A percentile compares a stretch with the other conserved stretches of the same genome.
Conservation (phyloP, 2,113 vertebrate species). For the Laticauda laticaudata region DNA sequence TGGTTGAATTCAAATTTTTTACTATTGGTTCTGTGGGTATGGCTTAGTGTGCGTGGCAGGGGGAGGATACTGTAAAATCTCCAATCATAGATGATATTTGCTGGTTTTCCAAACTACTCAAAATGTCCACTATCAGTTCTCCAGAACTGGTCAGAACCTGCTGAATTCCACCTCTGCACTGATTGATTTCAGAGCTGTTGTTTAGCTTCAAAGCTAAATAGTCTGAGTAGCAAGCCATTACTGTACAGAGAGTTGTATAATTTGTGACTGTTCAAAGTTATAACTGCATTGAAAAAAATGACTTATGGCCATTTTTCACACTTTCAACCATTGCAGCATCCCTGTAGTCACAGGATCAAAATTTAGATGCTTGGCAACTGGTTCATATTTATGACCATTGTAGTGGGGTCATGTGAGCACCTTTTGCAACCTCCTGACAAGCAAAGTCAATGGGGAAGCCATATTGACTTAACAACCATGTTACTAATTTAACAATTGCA, state of each 20-base stretch:
- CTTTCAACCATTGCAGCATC: not conserved
- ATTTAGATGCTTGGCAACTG: not conserved
- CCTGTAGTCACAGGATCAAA: not conserved
- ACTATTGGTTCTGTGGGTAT: no score
- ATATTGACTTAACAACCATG: not conserved
- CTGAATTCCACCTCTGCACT: not conserved
- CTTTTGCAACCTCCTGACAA: not conserved
- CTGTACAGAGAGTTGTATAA: not conserved
- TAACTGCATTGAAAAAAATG: not conserved
- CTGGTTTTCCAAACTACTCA: no score
- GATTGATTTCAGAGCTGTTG: conserved; percentile 49
- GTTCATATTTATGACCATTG: not conserved
- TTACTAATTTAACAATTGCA: no score
- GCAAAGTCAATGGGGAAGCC: not conserved
- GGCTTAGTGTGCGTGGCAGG: no score
- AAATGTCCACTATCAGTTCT: no score
- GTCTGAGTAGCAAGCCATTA: conserved; percentile 59
- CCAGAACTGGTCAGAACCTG: no score
- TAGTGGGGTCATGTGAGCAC: not conserved
- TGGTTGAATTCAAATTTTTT: no score
- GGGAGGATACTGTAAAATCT: no score
- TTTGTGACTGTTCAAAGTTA: not conserved
- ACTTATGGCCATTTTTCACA: not conserved
- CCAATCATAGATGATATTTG: no score
- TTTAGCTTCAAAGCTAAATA: conserved; percentile 35